Conservation (phyloP, 2,888 invertebrate genomes). For the Chymomyza fuscimana region DNA sequence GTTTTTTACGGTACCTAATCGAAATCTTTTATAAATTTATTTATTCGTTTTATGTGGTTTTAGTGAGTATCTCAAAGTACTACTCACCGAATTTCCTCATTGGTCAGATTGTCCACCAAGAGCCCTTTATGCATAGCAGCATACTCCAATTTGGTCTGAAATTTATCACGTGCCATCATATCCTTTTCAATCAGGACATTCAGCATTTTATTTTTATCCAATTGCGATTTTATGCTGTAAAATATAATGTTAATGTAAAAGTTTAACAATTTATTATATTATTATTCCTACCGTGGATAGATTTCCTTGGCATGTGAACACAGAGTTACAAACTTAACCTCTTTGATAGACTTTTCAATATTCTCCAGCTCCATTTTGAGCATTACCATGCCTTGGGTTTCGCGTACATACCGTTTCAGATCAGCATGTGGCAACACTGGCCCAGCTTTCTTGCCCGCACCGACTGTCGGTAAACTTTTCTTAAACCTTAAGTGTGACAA, state of each 20-base stretch:
- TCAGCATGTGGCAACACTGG: constrained; percentile 27
- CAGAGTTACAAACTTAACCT: constrained; percentile 76
- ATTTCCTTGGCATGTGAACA: constrained; percentile 76
- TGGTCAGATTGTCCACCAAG: constrained; percentile 72
- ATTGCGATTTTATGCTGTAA: constrained; percentile 74
- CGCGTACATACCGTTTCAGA: constrained; percentile 75
- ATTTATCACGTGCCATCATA: constrained; percentile 63
- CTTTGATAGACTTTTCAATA: constrained; percentile 75
- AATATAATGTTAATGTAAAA: neutral
- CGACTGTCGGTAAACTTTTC: neutral
- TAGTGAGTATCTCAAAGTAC: no score
- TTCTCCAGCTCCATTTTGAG: constrained; percentile 72
- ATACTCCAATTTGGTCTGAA: constrained; percentile 68
- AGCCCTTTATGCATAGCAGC: constrained; percentile 71
- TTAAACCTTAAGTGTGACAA: constrained; percentile 52
- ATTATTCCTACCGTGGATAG: constrained; percentile 70
- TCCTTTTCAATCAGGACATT: constrained; percentile 69
- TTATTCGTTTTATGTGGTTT: no score
- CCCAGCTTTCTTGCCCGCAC: constrained; percentile 16
- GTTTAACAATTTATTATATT: neutral
- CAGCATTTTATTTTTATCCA: constrained; percentile 74
- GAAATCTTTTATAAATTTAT: no score
- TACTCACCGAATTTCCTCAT: constrained; percentile 75
- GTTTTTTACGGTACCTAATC: neutral
- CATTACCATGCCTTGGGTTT: constrained; percentile 77